These are phyloP conservation scores for Chrysochloris asiatica DNA, from an alignment of 2,113 vertebrate species.

Conservation along the genomic window DNA sequence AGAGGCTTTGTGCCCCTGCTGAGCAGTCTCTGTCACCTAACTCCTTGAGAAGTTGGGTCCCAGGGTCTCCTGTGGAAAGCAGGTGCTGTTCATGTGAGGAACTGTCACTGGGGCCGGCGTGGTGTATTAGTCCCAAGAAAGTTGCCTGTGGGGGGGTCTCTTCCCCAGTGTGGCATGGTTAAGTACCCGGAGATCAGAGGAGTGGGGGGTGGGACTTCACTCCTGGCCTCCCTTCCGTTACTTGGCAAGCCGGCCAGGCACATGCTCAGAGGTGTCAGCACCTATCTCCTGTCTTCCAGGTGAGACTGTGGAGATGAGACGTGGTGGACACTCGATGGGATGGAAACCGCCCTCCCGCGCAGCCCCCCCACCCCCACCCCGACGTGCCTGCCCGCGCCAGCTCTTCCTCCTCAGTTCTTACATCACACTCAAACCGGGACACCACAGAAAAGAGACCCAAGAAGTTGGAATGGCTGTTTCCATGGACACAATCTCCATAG, in stretches of 20 bases:
- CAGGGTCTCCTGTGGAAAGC: background rate
- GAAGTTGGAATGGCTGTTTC: constrained; percentile 88
- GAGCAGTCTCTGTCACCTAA: background rate
- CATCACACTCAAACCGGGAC: constrained; percentile 85
- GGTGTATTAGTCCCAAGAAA: no score
- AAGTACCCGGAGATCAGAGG: no score
- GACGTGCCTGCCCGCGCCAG: constrained; percentile 85
- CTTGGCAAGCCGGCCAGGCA: rapidly evolving
- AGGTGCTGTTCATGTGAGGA: no score
- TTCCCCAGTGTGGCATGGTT: no score
- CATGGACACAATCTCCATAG: constrained; percentile 90
- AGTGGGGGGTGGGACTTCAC: no score
- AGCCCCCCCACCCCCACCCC: constrained; percentile 57
- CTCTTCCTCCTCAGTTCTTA: constrained; percentile 86
- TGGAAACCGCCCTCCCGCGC: constrained; percentile 83
- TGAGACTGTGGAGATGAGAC: constrained; percentile 89
- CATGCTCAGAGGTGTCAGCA: background rate
- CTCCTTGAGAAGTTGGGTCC: background rate
- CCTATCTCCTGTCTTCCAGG: constrained; percentile 81
- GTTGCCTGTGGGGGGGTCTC: no score
- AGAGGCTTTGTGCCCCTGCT: no score
- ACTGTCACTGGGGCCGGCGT: no score
- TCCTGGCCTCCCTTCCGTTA: background rate
- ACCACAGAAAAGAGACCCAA: constrained; percentile 86
- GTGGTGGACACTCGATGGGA: constrained; percentile 81